Base-by-base conservation (phyloP, 1,140 invertebrate genomes). In the Diachasmimorpha longicaudata region DNA sequence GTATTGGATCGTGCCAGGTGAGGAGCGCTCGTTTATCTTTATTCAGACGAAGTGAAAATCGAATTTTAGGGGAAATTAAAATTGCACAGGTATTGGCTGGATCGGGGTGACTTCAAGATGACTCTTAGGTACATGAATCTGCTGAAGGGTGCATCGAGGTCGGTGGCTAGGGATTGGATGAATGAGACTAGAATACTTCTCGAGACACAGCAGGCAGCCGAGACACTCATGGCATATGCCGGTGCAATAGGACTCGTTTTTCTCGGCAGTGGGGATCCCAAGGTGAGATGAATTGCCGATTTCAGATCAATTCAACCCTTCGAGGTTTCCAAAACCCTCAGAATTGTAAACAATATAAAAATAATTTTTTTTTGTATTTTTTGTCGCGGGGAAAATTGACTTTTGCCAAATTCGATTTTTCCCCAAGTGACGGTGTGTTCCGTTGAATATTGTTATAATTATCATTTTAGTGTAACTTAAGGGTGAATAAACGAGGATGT, bases 81-180 rank as follows among this genome's bases (percentile, higher is more conserved):
- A 55, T 55, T 4, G 48, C 48, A 77, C 80, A 96, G 95, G 82
- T 96, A 95, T 83, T 94, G 94, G 90, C 88, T 99, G 76, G 95
- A 98, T 80, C 92, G 94, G 79, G 95, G 95, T 21, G 93, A 99
- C 81, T 91, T 98, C 52, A 91, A 93, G 63, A 93, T 94, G 85
- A 95, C 97, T 0, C 87, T 99, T 0, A 92, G 94, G 69, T 98
- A 98, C 86, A 94, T 98, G 90, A 97, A 97, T 84, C 91, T 98
- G 48, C 87, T 99, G 23, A 91, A 93, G 81, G 97, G 97, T 21
- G 96, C 96, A 23, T 91, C 97, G 0, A 90, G 94, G 9, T 90
- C 91, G n/a, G 92, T 97, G 4, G 95, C 97, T 1, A 87, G 85
- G 52, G 93, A 96, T 79, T 99, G 97, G 97, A 92, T 97, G 80